Base-by-base conservation (phyloP, 1,140 invertebrate genomes). In the Drosophila fuyamai region DNA sequence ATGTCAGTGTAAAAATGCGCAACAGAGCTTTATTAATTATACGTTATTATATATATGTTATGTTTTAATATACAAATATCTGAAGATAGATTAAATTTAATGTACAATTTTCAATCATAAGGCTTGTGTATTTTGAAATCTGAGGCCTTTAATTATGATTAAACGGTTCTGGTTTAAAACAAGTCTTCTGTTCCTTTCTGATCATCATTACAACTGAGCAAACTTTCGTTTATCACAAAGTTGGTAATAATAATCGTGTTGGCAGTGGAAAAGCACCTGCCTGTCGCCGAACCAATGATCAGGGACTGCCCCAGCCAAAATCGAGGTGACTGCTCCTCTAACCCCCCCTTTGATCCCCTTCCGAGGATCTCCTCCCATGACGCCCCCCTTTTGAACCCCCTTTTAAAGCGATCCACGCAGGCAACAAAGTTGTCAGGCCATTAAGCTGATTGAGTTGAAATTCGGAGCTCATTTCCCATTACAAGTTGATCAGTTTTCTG, bases 401-500 rank as follows among this genome's bases (percentile, higher is more conserved):
- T 40, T 29, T 62, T 29, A 46, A 59, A 63, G 75, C 27, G 43
- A 40, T 35, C 47, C 56, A 40, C 41, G 54, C 41, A 58, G 76
- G 54, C 73, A 74, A 63, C 79, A 79, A 88, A 86, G 75, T 86
- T 88, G 84, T 79, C 83, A 83, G 79, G 57, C 80, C 80, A 89
- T 88, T 88, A 88, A 79, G 80, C 84, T 88, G 83, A 88, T 88
- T 88, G 83, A 88, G 84, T 80, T 88, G 76, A 89, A 85, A 67
- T 88, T 88, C 63, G 72, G 72, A 84, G 76, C 83, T 70, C 84
- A 89, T 88, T 89, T 89, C 67, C 84, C 83, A 88, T 88, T 89
- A 88, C 84, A 83, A 89, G 76, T 80, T 89, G 80, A 86, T 86
- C 76, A 80, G 80, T 80, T 88, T 83, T 79, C 41, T 66, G 38